phyloP scores from a whole-genome alignment of 2,113 vertebrate species.

The Siphamia tubifer region DNA sequence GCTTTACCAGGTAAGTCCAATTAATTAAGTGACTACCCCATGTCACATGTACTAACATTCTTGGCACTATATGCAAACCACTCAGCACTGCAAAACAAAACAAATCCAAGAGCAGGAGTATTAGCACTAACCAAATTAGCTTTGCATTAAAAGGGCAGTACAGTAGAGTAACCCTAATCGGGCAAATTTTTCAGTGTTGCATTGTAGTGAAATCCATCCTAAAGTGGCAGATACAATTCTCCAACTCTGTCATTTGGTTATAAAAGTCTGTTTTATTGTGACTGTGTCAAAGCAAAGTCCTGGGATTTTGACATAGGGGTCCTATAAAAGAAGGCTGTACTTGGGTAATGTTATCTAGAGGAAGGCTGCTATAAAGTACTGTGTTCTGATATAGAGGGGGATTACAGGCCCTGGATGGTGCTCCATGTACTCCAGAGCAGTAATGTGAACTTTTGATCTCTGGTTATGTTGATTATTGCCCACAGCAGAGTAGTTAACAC shows the following conservation, averaged over 20 bases:
- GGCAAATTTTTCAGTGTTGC: neutral
- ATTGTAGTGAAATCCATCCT: constrained; percentile 11
- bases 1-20: constrained; percentile 83
- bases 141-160: constrained; percentile 46
- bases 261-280: constrained; percentile 73
- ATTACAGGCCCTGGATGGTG: constrained; percentile 60
- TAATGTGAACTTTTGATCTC: constrained; percentile 81
- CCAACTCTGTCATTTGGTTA: constrained; percentile 25
- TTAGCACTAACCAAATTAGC: constrained; percentile 65
- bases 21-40: constrained; percentile 58
- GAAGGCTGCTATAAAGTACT: constrained; percentile 74
- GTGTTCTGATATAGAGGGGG: constrained; percentile 67
- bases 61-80: constrained; percentile 41
- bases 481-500: constrained; percentile 60
- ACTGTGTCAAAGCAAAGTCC: constrained; percentile 77
- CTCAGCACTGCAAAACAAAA: constrained; percentile 39
- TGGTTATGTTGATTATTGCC: constrained; percentile 79
- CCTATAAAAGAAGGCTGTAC: constrained; percentile 78
- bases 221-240: constrained; percentile 12
- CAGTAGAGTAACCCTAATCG: neutral
- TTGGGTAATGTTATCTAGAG: constrained; percentile 61
- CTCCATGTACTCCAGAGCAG: constrained; percentile 63
- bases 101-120: constrained; percentile 54
- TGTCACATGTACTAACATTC: constrained; percentile 69
- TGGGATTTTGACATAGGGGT: constrained; percentile 72